Evolutionary conservation across 2,888 invertebrate species (phyloP), one percentile per base, ranked within the genome.

Genomic region (Pegoplata infirma): DNA sequence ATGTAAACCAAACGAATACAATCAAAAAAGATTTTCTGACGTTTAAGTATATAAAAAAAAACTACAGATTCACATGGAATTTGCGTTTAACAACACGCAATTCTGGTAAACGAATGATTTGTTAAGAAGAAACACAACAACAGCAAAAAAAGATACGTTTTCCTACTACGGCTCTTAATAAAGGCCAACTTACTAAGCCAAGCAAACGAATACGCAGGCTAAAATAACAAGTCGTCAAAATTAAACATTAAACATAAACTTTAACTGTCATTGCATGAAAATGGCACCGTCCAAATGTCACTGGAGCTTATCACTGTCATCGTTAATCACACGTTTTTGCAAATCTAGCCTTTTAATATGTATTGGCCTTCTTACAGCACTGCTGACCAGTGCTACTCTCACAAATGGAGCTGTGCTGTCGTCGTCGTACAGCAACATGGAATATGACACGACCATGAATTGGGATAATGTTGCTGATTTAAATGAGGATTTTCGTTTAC

Each of bases 401-500:
- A 17, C 69, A 23, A 78, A 80, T 74, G 80, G 63, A 58, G 81
- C 76, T 23, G 66, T 66, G 44, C 46, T 67, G 12, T 69, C 72
- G 14, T 36, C 56, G 21, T 16, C 51, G 28, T 77, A 81, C 51
- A 81, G 53, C 28, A 77, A 69, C 21, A 49, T 64, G 49, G 71
- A 83, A 76, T 69, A 87, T 90, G 82, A 90, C 14, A 72, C 63
- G 7, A 67, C 44, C 23, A 49, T 47, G 21, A 51, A 49, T 16
- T 82, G 91, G 91, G 89, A 90, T 81, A 90, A 91, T 85, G 87
- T 89, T 72, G 89, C 89, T 7, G 88, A 90, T 80, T 85, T 91
- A 79, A 90, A 90, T 86, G 89, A 90, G 83, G 90, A 90, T 83
- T 91, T 89, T 86, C 87, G 90, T 36, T 89, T 94, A 55, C 90